Evolutionary conservation across 1,140 invertebrate species (phyloP).

Genomic region (Caenorhabditis brenneri): DNA sequence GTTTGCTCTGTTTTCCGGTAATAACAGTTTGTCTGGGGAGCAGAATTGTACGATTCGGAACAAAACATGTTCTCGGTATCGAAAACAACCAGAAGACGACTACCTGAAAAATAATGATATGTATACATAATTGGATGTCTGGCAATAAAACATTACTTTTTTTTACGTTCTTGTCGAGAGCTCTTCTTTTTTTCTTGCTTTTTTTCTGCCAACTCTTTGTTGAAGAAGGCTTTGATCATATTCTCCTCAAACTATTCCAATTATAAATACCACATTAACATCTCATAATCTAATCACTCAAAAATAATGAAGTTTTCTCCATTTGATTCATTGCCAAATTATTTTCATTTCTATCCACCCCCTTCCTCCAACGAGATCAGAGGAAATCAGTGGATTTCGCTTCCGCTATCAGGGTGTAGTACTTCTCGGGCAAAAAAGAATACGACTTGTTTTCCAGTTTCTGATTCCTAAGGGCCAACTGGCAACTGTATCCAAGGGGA

Average conservation of each 20-base stretch:
- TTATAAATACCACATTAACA: neutral
- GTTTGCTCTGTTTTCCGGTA: too few relatives aligned
- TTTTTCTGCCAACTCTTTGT: neutral
- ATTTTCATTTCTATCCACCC: neutral
- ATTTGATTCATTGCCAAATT: neutral
- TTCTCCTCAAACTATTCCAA: neutral
- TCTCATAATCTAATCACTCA: constrained; percentile 6
- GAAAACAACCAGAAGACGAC: too few relatives aligned
- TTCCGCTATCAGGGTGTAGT: constrained; percentile 11
- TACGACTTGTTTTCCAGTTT: neutral
- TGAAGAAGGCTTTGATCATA: neutral
- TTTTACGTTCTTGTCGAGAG: too few relatives aligned
- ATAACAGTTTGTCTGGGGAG: too few relatives aligned
- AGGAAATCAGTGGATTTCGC: neutral
- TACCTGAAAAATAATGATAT: too few relatives aligned
- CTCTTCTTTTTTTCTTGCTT: neutral
- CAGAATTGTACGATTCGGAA: too few relatives aligned
- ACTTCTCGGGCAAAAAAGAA: constrained; percentile 6
- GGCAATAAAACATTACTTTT: too few relatives aligned
- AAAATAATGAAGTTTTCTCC: neutral
- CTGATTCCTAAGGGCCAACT: neutral
- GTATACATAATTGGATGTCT: too few relatives aligned
- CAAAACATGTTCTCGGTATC: too few relatives aligned
- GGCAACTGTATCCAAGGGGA: neutral
- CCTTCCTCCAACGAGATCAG: neutral